These are phyloP conservation scores for Bubo scandiacus DNA, from an alignment of 2,113 vertebrate genomes.

Conservation along the genomic window DNA sequence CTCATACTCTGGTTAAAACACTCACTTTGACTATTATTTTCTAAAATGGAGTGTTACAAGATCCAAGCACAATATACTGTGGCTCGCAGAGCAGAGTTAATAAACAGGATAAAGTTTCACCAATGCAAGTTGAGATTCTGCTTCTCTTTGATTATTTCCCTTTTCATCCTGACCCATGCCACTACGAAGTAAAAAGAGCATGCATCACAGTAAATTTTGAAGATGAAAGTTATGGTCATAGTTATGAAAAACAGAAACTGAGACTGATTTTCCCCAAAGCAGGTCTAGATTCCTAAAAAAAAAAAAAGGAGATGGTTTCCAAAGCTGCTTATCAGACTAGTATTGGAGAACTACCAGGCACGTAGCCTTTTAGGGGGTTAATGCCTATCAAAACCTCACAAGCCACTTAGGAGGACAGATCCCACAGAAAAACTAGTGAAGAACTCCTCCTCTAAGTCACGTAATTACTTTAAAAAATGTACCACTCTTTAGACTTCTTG, in stretches of 20 bases:
- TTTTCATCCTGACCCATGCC: conserved; percentile 20
- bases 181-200: background rate
- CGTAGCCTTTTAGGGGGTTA: background rate
- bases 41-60: conserved; percentile 60
- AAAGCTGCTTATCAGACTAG: background rate
- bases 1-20: conserved; percentile 43
- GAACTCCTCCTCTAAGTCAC: background rate
- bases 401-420: background rate
- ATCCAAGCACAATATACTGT: conserved; percentile 65
- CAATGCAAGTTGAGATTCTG: conserved; percentile 37
- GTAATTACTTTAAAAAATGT: background rate
- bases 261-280: background rate
- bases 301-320: background rate
- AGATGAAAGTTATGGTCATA: conserved; percentile 14
- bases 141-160: conserved; percentile 51
- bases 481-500: background rate
- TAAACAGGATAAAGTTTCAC: conserved; percentile 65
- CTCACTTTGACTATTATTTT: conserved; percentile 61
- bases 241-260: conserved; percentile 23
- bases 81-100: conserved; percentile 22
- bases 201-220: background rate
- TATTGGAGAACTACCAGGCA: background rate
- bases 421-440: background rate
- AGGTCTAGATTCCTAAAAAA: background rate
- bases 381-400: background rate